Percentiles rank a stretch among this genome's conserved stretches.
These are phyloP conservation scores for Miichthys miiuy DNA, from an alignment of 2,797 vertebrate genomes.

Conservation along the genomic window DNA sequence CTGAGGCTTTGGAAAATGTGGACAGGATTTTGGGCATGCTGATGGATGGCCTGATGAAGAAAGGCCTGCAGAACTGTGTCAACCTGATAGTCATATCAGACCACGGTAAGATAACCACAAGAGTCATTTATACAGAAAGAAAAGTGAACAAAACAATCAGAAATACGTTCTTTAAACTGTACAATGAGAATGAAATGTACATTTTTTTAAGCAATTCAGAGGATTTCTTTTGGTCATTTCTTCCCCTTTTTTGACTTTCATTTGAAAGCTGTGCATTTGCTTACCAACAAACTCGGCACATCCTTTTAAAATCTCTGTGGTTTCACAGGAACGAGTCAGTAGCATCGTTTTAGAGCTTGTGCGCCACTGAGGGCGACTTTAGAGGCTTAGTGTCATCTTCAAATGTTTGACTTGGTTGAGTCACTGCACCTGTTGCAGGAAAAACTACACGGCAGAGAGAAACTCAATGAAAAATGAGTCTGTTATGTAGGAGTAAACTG, in stretches of 20 bases:
- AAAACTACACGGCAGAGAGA: neutral
- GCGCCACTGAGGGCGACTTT: slow-evolving; percentile 1
- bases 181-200: neutral
- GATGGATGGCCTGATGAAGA: slow-evolving; percentile 92
- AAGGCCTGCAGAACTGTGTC: slow-evolving; percentile 89
- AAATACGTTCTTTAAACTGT: neutral
- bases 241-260: neutral
- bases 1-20: slow-evolving; percentile 87
- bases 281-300: neutral
- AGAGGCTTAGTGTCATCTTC: slow-evolving; percentile 23
- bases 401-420: slow-evolving; percentile 42
- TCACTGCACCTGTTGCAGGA: slow-evolving; percentile 37
- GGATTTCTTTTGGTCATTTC: neutral
- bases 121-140: no score
- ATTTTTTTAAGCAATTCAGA: neutral
- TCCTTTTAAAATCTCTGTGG: slow-evolving; percentile 2
- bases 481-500: neutral
- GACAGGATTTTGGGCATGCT: slow-evolving; percentile 89
- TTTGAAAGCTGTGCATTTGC: neutral
- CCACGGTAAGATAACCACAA: slow-evolving; percentile 89
- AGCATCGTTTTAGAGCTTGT: neutral
- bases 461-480: slow-evolving; percentile 22
- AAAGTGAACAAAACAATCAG: no score
- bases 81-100: slow-evolving; percentile 94
- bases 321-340: neutral